Conservation (phyloP, 2,888 invertebrate species). For the Cryptocheilus praepositus region DNA sequence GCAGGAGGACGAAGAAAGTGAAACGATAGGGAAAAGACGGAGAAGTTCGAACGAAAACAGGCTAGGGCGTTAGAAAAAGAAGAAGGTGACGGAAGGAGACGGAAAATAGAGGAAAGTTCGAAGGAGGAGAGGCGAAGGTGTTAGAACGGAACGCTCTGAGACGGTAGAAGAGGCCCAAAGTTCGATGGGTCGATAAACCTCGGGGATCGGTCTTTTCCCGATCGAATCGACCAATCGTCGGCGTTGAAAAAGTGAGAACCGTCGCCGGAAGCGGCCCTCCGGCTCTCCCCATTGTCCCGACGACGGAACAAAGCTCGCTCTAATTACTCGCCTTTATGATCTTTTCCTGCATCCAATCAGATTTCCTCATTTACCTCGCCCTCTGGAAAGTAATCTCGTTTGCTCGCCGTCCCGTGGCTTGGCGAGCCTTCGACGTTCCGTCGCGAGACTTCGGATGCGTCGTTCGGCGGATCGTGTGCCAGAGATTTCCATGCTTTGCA, state of each 20-base stretch:
- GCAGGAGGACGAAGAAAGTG: background rate
- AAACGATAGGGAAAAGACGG: background rate
- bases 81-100: too few relatives aligned
- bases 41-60: too few relatives aligned
- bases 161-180: background rate
- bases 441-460: too few relatives aligned
- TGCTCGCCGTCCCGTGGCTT: conserved; percentile 30
- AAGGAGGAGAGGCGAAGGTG: conserved; percentile 3
- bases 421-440: background rate
- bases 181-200: conserved; percentile 23
- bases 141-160: background rate
- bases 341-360: conserved; percentile 69
- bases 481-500: too few relatives aligned
- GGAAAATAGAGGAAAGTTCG: too few relatives aligned
- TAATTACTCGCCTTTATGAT: conserved; percentile 71
- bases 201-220: conserved; percentile 21
- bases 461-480: too few relatives aligned
- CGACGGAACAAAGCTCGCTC: conserved; percentile 64
- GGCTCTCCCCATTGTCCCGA: conserved; percentile 45
- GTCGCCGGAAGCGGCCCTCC: conserved; percentile 41
- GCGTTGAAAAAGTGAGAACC: background rate
- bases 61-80: too few relatives aligned
- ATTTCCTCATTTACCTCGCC: conserved; percentile 66
- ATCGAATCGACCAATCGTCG: conserved; percentile 19
- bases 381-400: conserved; percentile 38